These are phyloP conservation scores for Dasysyrphus albostriatus DNA, from an alignment of 2,888 invertebrate genomes.

Conservation along the genomic window DNA sequence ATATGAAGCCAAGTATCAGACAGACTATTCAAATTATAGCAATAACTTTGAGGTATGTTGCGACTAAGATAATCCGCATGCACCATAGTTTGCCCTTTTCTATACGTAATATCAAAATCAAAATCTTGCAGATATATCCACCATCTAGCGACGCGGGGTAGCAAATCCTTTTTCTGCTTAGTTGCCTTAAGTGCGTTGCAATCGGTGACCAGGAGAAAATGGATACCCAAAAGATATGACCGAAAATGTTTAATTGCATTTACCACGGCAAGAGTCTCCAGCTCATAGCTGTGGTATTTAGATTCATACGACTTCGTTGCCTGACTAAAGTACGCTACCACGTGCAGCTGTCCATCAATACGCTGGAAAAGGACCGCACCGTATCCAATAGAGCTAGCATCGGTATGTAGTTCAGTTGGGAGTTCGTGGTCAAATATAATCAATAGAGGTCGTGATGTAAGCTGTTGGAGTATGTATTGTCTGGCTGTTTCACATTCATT, in stretches of 20 bases:
- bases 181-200: conserved; percentile 40
- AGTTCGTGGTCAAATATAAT: conserved; percentile 43
- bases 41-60: background rate
- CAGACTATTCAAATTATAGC: conserved; percentile 16
- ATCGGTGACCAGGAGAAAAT: conserved; percentile 37
- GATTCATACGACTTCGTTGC: conserved; percentile 31
- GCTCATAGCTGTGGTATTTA: conserved; percentile 36
- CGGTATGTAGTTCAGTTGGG: conserved; percentile 54
- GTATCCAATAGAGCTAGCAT: conserved; percentile 51
- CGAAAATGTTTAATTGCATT: conserved; percentile 16
- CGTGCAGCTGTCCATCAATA: conserved; percentile 13
- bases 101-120: background rate
- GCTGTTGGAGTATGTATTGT: background rate
- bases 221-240: conserved; percentile 29
- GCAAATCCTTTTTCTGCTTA: conserved; percentile 26
- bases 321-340: conserved; percentile 48
- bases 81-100: background rate
- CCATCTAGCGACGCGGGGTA: conserved; percentile 27
- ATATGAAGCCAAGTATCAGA: conserved; percentile 34
- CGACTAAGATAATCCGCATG: conserved; percentile 2
- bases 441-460: conserved; percentile 44
- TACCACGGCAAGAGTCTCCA: conserved; percentile 33
- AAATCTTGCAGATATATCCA: conserved; percentile 14
- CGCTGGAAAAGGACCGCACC: conserved; percentile 48
- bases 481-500: background rate